Conservation (phyloP, 2,113 vertebrate species). For the Argyrosomus japonicus region DNA sequence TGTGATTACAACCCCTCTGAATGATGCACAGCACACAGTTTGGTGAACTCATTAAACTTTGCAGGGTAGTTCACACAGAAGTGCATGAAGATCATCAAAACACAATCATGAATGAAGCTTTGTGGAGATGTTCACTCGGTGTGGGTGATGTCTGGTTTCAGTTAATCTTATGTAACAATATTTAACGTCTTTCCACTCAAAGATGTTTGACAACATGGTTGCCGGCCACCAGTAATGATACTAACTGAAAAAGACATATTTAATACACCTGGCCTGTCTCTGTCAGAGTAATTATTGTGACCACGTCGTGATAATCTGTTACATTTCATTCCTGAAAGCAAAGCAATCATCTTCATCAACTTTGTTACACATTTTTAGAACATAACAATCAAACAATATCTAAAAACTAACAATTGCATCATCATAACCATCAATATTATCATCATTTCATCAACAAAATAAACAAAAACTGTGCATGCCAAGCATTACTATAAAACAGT, state of each 20-base stretch:
- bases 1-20: neutral
- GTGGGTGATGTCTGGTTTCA: constrained; percentile 32
- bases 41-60: constrained; percentile 60
- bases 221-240: neutral
- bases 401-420: neutral
- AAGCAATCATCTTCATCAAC: neutral
- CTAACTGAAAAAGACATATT: neutral
- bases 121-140: constrained; percentile 30
- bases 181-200: neutral
- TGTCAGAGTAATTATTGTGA: neutral
- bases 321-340: neutral
- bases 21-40: constrained; percentile 1
- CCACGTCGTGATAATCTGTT: neutral
- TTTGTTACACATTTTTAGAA: neutral
- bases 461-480: constrained; percentile 7
- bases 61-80: constrained; percentile 27
- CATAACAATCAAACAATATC: neutral
- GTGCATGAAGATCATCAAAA: constrained; percentile 35
- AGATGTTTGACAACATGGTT: constrained; percentile 12
- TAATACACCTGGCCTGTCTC: neutral
- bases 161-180: neutral
- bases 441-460: neutral
- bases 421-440: neutral
- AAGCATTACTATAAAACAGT: neutral
- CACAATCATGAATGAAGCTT: constrained; percentile 34